A percentile compares a stretch with the other conserved stretches of the same genome.
phyloP scores from a whole-genome alignment of 1,140 invertebrate genomes.

The Papilio machaon region DNA sequence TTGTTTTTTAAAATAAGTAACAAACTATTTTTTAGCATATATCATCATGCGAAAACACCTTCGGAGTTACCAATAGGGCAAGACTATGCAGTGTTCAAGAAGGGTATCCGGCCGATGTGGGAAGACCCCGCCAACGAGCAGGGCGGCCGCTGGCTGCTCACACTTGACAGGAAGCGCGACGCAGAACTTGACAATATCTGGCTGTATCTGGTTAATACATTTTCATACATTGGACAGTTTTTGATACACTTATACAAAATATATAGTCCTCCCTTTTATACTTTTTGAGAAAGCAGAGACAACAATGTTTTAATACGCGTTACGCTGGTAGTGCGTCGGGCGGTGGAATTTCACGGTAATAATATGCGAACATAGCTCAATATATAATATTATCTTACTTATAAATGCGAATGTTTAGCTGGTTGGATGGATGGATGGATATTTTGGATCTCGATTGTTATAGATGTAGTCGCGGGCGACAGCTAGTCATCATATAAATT shows the following conservation, averaged over 20 bases:
- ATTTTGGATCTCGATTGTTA: too few species aligned
- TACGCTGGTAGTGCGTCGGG: too few species aligned
- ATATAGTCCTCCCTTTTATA: background rate
- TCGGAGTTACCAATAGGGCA: constrained; percentile 92
- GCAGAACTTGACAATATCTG: constrained; percentile 94
- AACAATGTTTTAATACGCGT: background rate
- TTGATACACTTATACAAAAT: background rate
- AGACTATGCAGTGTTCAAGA: constrained; percentile 97
- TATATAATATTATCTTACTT: too few species aligned
- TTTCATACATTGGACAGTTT: background rate
- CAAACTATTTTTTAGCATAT: constrained; percentile 85
- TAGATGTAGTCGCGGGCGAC: too few species aligned
- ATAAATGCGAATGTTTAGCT: too few species aligned
- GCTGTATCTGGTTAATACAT: constrained; percentile 91
- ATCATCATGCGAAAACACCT: constrained; percentile 96
- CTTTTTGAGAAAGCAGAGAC: background rate
- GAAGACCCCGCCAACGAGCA: constrained; percentile 92
- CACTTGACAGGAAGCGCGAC: constrained; percentile 88
- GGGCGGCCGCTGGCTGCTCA: constrained; percentile 97
- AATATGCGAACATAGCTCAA: too few species aligned
- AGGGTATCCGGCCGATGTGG: constrained; percentile 98
- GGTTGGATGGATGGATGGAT: too few species aligned
- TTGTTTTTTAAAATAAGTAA: too few species aligned
- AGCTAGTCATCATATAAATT: too few species aligned
- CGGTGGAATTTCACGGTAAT: too few species aligned